Percentiles rank a stretch among this genome's conserved stretches.
Evolutionary conservation across 1,140 invertebrate species (phyloP).

Genomic region (Neodiprion pinetum): DNA sequence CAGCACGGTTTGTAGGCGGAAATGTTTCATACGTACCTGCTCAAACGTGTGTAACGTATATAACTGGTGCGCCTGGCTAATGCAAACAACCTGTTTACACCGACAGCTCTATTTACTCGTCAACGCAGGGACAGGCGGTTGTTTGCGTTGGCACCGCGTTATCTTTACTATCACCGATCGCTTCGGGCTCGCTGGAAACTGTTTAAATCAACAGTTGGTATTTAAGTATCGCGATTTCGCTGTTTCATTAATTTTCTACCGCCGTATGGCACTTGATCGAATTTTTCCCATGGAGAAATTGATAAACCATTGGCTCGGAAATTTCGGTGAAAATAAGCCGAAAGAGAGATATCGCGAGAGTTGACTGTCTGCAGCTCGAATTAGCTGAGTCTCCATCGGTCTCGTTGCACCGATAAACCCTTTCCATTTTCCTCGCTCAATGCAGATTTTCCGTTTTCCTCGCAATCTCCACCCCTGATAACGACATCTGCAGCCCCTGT

Average conservation of each 20-base stretch:
- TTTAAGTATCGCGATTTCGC: too few species aligned
- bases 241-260: too few species aligned
- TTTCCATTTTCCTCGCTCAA: not conserved
- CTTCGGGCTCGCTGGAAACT: not conserved
- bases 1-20: not conserved
- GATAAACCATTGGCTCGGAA: too few species aligned
- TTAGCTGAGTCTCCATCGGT: too few species aligned
- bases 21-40: not conserved
- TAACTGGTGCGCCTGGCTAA: not conserved
- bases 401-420: too few species aligned
- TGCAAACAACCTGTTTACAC: not conserved
- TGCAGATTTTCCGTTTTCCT: not conserved
- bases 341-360: too few species aligned
- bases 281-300: too few species aligned
- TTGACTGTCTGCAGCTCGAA: too few species aligned
- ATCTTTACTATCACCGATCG: not conserved
- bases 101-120: not conserved
- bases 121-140: not conserved
- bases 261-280: too few species aligned
- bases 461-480: not conserved
- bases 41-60: not conserved
- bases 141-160: too few species aligned
- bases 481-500: not conserved
- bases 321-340: too few species aligned
- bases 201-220: too few species aligned